Conservation (phyloP, 2,888 invertebrate genomes). For the Magallana nippona region DNA sequence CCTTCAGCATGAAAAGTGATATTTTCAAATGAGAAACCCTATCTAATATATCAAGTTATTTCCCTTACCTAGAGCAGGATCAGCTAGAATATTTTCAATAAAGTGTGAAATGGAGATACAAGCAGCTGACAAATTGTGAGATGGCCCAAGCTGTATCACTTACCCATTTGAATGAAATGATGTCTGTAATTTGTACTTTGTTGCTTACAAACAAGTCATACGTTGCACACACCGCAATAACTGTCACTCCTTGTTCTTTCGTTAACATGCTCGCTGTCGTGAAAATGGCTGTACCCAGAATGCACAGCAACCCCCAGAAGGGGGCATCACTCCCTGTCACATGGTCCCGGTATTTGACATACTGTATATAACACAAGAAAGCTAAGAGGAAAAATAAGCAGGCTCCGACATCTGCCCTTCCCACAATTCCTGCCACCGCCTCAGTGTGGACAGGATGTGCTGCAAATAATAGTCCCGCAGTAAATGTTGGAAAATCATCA, state of each 20-base stretch:
- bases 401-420: conserved; percentile 95
- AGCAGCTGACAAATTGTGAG: background rate
- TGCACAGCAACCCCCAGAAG: conserved; percentile 80
- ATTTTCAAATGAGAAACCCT: background rate
- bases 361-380: conserved; percentile 88
- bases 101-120: background rate
- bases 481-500: conserved; percentile 83
- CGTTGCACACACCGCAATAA: conserved; percentile 92
- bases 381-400: conserved; percentile 94
- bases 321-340: conserved; percentile 3
- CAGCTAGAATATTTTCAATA: background rate
- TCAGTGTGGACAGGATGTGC: conserved; percentile 98
- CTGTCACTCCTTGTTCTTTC: conserved; percentile 97
- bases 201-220: conserved; percentile 89
- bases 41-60: conserved; percentile 12
- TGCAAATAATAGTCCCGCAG: conserved; percentile 91
- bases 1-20: background rate
- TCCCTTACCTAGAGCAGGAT: background rate
- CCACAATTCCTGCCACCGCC: conserved; percentile 93
- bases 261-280: conserved; percentile 92
- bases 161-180: conserved; percentile 68
- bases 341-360: conserved; percentile 64
- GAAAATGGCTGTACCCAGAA: conserved; percentile 85
- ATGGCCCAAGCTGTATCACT: conserved; percentile 44
- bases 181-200: conserved; percentile 66